Conservation (phyloP, 1,140 invertebrate species). For the Helicoverpa zea region DNA sequence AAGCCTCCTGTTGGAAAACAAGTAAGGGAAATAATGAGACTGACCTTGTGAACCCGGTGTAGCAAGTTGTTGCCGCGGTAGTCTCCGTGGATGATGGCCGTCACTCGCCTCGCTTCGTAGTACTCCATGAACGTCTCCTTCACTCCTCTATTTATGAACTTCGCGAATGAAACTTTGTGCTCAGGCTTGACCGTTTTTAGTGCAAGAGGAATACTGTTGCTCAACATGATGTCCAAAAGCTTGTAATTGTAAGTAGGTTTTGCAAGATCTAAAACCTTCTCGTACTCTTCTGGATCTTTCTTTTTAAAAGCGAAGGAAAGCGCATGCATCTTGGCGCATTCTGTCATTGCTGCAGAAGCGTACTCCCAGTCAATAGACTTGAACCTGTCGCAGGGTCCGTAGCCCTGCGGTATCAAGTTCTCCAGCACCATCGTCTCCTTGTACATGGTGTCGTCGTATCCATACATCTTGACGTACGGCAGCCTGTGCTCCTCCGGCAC, state of each 20-base stretch:
- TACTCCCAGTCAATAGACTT: conserved; percentile 57
- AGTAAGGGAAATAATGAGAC: not conserved
- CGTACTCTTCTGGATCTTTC: conserved; percentile 51
- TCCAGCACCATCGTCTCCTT: conserved; percentile 59
- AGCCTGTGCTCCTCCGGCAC: conserved; percentile 39
- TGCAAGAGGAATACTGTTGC: not conserved
- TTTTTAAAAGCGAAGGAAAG: conserved; percentile 55
- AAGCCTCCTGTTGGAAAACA: too few species aligned
- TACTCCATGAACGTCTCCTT: conserved; percentile 24
- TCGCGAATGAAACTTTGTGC: not conserved
- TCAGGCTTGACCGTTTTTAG: not conserved
- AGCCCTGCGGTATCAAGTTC: conserved; percentile 53
- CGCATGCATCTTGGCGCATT: conserved; percentile 58
- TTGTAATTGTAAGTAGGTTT: conserved; percentile 53
- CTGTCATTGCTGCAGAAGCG: conserved; percentile 48
- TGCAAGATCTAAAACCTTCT: conserved; percentile 15
- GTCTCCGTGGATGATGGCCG: conserved; percentile 65
- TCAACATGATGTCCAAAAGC: conserved; percentile 16
- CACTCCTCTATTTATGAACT: not conserved
- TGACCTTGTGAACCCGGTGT: conserved; percentile 61
- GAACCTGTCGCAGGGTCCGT: conserved; percentile 53
- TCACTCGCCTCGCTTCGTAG: not conserved
- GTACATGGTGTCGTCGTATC: not conserved
- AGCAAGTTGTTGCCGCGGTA: conserved; percentile 68
- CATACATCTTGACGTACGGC: conserved; percentile 52